Evolutionary conservation across 2,797 vertebrate species (phyloP), one percentile per base, ranked within the genome.

Genomic region (Falco novaeseelandiae): DNA sequence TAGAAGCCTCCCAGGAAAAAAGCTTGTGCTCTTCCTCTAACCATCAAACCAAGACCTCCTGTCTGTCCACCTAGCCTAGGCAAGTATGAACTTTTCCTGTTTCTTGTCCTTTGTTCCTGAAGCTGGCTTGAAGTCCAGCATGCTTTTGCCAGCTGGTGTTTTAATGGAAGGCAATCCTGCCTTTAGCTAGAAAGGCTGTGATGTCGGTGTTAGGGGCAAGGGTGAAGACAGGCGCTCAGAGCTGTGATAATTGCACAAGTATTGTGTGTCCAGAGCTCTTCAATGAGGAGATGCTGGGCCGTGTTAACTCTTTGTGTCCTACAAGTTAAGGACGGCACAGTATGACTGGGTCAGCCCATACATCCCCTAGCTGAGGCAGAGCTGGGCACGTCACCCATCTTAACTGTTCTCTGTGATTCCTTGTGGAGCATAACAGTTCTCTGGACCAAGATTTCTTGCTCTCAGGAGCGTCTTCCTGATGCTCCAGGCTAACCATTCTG

Each of bases 331-430:
- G 23, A 34, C 14, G 29, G 10, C 34, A 58, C 10, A n/a, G 40
- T 55, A 54, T 71, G 30, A 38, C 17, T 36, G 40, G 22, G 18
- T 55, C 71, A 85, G 29, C 20, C 34, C 18, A 2, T 61, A 40
- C 21, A 22, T 57, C 21, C 15, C 19, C 5, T 27, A 54, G 42
- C n/a, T 81, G 57, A 42, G 46, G 29, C 34, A 73, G 63, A 51
- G 26, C 63, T 80, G 49, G 15, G 4, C 23, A 4, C 0, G 0
- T 80, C 18, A 7, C 18, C 27, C 19, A 6, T 58, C 27, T 66
- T 49, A 54, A 46, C 54, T 3, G 3, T 90, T 83, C 44, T 63
- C 4, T 59, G 17, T 61, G 57, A 40, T 61, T 82, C n/a, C 42
- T 42, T 2, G 3, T 36, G 55, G 21, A 2, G 0, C 46, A 61